Percentiles rank a stretch among this genome's conserved stretches.
phyloP scores from a whole-genome alignment of 2,797 vertebrate genomes.

The Enteromius treurensis region DNA sequence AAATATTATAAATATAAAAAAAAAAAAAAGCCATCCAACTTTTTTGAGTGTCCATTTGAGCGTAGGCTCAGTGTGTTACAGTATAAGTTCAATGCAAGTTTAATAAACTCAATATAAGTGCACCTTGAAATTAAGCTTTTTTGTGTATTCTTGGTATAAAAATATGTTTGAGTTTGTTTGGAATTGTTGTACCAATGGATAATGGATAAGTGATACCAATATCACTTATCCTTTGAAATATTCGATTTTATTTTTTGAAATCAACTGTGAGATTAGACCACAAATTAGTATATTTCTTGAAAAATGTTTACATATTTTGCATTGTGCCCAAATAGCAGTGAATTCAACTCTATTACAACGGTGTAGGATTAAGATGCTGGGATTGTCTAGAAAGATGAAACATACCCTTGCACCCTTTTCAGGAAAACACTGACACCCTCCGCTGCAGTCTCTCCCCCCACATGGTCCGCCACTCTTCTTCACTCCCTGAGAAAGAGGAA shows the following conservation, averaged over 20 bases:
- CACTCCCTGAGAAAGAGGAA: slow-evolving; percentile 80
- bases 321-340: background rate
- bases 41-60: background rate
- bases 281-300: background rate
- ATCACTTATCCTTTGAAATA: background rate
- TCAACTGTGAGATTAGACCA: background rate
- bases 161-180: background rate
- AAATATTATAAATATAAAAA: background rate
- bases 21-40: background rate
- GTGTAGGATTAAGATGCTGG: background rate
- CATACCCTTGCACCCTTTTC: slow-evolving; percentile 97
- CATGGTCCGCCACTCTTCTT: slow-evolving; percentile 89
- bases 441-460: slow-evolving; percentile 95
- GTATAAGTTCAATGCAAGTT: background rate
- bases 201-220: too few relatives aligned
- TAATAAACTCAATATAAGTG: background rate
- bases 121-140: background rate
- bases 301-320: background rate
- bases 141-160: background rate
- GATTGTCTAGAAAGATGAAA: background rate
- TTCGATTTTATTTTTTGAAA: background rate
- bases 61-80: background rate
- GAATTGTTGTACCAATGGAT: background rate
- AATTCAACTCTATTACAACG: background rate
- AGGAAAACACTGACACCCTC: slow-evolving; percentile 92